Evolutionary conservation across 2,113 vertebrate species (phyloP), one percentile per base, ranked within the genome.

Genomic region (Odocoileus virginianus): DNA sequence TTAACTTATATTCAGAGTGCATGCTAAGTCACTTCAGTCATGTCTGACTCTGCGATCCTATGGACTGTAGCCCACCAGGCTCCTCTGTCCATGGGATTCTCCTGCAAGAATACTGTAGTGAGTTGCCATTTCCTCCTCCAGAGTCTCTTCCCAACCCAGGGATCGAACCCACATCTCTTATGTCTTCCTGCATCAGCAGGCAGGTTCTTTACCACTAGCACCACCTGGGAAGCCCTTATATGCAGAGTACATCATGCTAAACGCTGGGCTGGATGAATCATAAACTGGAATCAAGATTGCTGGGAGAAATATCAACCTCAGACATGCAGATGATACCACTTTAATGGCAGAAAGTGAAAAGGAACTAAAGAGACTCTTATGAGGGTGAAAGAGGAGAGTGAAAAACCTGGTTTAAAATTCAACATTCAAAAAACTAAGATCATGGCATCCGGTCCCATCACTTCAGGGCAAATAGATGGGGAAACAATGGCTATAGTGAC

Each of bases 41-140:
- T 71, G n/a, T 71, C 64, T 71, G 64, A 71, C 4, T 36, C n/a
- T 71, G n/a, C 2, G 9, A 36, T 36, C n/a, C 64, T 71, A 71
- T 0, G 0, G 64, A 21, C n/a, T 71, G 0, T 71, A 6, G 1
- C 64, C n/a, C 64, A 71, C n/a, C 17, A 36, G n/a, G 10, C n/a
- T 21, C n/a, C 64, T 36, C 64, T 71, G 17, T 36, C 64, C 4
- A 11, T 71, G 64, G 9, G 16, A 67, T 67, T n/a, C 64, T 67
- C 64, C 17, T 36, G 64, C 16, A 67, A 67, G 16, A n/a, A 67
- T 67, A 67, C 16, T 67, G 9, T 67, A n/a, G 16, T 10, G 16
- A 67, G 64, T 67, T 36, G 64, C 33, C 2, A 67, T 67, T n/a
- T 36, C 64, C 17, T 67, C 16, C 33, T 10, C 64, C 17, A 67